Conservation (phyloP, 1,140 invertebrate genomes). For the Nylanderia fulva region DNA sequence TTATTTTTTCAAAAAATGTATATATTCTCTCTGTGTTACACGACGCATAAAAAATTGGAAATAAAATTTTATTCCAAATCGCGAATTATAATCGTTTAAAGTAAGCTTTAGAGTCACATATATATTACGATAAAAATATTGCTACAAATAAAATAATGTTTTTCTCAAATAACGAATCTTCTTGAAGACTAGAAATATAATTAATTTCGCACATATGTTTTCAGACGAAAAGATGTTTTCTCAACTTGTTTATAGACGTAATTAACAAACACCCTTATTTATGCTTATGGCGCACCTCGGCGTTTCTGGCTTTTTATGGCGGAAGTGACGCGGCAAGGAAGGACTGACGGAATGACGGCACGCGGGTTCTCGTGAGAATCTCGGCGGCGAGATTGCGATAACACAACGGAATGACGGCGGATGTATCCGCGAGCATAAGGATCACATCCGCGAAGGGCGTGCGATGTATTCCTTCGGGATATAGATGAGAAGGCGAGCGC, state of each 20-base stretch:
- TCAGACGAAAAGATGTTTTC: not conserved
- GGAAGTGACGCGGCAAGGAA: slow-evolving; percentile 24
- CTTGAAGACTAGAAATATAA: not conserved
- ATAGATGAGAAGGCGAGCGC: slow-evolving; percentile 37
- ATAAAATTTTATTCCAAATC: too few relatives aligned
- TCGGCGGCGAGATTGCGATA: slow-evolving; percentile 44
- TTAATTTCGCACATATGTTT: not conserved
- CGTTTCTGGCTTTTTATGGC: slow-evolving; percentile 3
- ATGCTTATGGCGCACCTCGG: not conserved
- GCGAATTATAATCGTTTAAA: too few relatives aligned
- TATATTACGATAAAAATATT: not conserved
- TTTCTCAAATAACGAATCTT: not conserved
- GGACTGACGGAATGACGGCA: slow-evolving; percentile 27
- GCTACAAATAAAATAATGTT: not conserved
- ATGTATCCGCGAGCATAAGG: slow-evolving; percentile 31
- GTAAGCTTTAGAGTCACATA: too few relatives aligned
- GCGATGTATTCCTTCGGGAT: slow-evolving; percentile 27
- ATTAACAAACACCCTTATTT: not conserved
- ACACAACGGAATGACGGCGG: slow-evolving; percentile 31
- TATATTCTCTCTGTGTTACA: too few relatives aligned
- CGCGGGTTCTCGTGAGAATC: slow-evolving; percentile 41
- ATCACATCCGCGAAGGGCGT: slow-evolving; percentile 33
- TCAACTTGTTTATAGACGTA: not conserved
- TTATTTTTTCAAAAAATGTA: too few relatives aligned
- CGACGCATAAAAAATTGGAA: too few relatives aligned